These are phyloP conservation scores for Villa cingulata DNA, from an alignment of 2,888 invertebrate species.

Conservation along the genomic window DNA sequence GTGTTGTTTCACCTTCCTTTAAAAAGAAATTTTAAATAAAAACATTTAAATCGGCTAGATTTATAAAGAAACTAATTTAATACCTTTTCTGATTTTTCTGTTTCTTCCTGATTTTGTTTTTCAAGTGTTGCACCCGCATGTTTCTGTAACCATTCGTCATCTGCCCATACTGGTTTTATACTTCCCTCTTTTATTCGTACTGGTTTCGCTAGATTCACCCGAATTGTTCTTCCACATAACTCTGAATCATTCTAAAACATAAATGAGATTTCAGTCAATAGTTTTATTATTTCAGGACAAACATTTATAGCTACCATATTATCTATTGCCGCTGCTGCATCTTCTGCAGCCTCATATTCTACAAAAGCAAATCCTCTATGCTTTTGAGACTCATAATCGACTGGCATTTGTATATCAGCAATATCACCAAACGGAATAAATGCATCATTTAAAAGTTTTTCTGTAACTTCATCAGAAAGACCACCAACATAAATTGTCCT, in stretches of 20 bases:
- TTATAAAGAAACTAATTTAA: conserved; percentile 14
- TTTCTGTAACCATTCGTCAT: conserved; percentile 95
- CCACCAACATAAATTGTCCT: conserved; percentile 78
- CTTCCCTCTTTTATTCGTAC: conserved; percentile 93
- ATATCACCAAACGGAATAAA: conserved; percentile 98
- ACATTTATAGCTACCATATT: conserved; percentile 98
- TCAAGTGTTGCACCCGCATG: conserved; percentile 84
- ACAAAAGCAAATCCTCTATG: conserved; percentile 98
- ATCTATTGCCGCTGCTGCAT: conserved; percentile 97
- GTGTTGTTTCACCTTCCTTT: conserved; percentile 17
- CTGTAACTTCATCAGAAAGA: conserved; percentile 88
- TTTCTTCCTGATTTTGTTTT: conserved; percentile 34
- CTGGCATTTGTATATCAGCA: conserved; percentile 89
- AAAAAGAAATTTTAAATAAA: background rate
- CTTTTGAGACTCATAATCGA: conserved; percentile 95
- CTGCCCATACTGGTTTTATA: conserved; percentile 92
- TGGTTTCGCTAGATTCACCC: conserved; percentile 94
- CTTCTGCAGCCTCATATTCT: conserved; percentile 93
- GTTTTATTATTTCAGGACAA: too few relatives aligned
- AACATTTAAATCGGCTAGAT: background rate
- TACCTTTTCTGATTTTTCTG: conserved; percentile 27
- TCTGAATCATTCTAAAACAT: conserved; percentile 82
- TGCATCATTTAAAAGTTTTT: conserved; percentile 88
- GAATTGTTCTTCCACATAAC: conserved; percentile 87
- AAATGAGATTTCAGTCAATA: too few relatives aligned